Evolutionary conservation across 2,113 vertebrate genomes (phyloP), one percentile per base, ranked within the genome.

Genomic region (Cettia cetti): DNA sequence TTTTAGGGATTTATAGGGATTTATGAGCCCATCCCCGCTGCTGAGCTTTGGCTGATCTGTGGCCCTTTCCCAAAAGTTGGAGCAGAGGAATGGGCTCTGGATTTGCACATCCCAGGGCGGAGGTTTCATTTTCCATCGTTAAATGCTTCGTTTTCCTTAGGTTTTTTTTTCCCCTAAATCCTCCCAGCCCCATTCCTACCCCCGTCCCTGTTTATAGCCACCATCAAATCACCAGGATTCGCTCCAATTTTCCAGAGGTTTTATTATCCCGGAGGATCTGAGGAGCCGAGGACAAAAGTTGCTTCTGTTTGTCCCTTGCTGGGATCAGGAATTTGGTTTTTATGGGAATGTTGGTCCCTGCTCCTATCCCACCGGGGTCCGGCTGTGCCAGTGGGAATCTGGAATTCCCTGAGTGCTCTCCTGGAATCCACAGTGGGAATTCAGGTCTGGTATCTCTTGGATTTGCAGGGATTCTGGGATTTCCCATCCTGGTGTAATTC

Each of bases 401-500:
- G 53, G 22, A 27, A 44, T 86, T 86, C 72, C 33, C 45, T 2
- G 44, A 44, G 53, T 2, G 35, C 28, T 71, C 7, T 50, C 15
- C 68, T 12, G 63, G 63, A 44, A 10, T 37, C 33, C 5, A 1
- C 15, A 6, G 13, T 3, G 56, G 52, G 52, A 87, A 37, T 22
- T 74, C 82, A 24, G 42, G 24, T 15, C 18, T 5, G 0, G 0
- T 2, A 9, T 37, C 16, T 18, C 70, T 57, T n/a, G 2, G 15
- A 23, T 75, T 85, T 50, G 56, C 18, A 20, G 49, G 17, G 13
- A 13, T 13, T 31, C 15, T 31, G 53, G 45, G 7, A 40, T 82
- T 86, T 75, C 47, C 33, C 30, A 16, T 19, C 61, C 30, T 15
- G 27, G 22, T 18, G 27, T 19, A 19, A 33, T 16, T 39, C 45